Base-by-base conservation (phyloP, 2,797 vertebrate genomes). In the Enteromius anoplus region DNA sequence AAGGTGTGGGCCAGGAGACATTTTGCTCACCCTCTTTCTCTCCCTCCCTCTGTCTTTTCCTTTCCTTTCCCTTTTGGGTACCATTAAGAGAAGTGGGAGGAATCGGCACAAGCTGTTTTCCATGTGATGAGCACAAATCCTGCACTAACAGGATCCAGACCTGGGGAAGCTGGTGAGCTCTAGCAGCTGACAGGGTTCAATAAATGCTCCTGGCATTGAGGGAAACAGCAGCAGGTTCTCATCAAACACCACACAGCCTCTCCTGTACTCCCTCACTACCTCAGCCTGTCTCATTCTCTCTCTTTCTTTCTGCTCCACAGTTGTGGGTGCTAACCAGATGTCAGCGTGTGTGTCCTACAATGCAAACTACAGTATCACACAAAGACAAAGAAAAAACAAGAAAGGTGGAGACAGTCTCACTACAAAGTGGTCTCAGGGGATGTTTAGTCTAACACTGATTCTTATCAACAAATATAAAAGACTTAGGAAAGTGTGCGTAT, bases 131-230 rank as follows among this genome's bases (percentile, higher is more conserved):
- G 92, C 88, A 92, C 92, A 94, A 94, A 92, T 91, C 90, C 90
- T 80, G 87, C 90, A 90, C 91, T 94, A 94, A 95, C 93, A 93
- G 89, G 88, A 93, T 93, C 93, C 93, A 94, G 93, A 94, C 91
- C 92, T 91, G 76, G 79, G 81, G 91, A 94, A 93, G 91, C 91
- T 84, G 76, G 80, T 85, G 80, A 85, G 84, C 89, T 93, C 89
- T 90, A 95, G 95, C 91, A 93, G 92, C 91, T 94, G 95, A 95
- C 93, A 93, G 93, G 92, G 93, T 93, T 93, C 94, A 95, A 26
- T 93, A 93, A 94, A 92, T 89, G 87, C 78, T 88, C 86, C 32
- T 86, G 91, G 87, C 84, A 86, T 85, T 82, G 32, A 60, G 19
- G 60, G 73, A 84, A 83, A 87, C 80, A 64, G 84, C 86, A 85